phyloP scores from a whole-genome alignment of 2,797 vertebrate genomes.

The Varecia variegata region DNA sequence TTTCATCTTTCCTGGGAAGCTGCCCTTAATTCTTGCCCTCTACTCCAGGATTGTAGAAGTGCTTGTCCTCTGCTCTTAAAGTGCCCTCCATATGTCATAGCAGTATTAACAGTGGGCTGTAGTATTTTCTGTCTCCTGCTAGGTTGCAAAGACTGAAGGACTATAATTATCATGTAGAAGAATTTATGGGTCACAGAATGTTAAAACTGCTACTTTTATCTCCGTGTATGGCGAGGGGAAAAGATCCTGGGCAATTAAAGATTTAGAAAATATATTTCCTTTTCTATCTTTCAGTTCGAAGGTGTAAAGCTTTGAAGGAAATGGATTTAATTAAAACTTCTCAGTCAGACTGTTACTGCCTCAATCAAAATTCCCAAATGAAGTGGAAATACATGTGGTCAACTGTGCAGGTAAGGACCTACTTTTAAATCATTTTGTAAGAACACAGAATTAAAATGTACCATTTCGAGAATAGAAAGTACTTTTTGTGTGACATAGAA shows the following conservation, averaged over 20 bases:
- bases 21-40: not conserved
- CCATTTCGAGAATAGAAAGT: not conserved
- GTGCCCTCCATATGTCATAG: not conserved
- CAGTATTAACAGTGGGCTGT: not conserved
- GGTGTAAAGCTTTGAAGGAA: slow-evolving; percentile 80
- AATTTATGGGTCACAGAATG: not conserved
- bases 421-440: not conserved
- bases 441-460: not conserved
- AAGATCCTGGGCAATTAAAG: not conserved
- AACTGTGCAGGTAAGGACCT: slow-evolving; percentile 78
- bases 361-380: slow-evolving; percentile 74
- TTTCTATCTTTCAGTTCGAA: slow-evolving; percentile 60
- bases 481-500: not conserved
- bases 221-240: not conserved
- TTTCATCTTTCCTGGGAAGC: not conserved
- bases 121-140: not conserved
- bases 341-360: slow-evolving; percentile 82
- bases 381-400: slow-evolving; percentile 83
- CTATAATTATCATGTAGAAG: not conserved
- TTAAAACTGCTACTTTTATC: not conserved
- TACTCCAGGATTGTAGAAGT: not conserved
- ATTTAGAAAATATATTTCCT: slow-evolving; percentile 50
- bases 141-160: not conserved
- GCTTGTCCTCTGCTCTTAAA: not conserved
- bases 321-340: slow-evolving; percentile 68